These are phyloP conservation scores for Amphipyra tragopoginis DNA, from an alignment of 2,888 invertebrate genomes.

Conservation along the genomic window DNA sequence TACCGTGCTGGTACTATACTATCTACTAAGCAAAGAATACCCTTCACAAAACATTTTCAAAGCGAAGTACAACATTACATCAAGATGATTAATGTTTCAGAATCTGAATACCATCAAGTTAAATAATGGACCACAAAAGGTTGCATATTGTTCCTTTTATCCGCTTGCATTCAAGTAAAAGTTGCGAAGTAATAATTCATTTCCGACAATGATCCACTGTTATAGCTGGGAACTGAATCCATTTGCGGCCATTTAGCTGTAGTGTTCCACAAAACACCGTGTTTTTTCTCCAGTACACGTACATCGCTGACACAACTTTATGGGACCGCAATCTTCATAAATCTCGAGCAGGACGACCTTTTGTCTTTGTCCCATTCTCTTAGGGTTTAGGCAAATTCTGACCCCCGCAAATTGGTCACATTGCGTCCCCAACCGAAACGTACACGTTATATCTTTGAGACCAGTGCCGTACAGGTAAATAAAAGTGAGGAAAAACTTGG, in stretches of 20 bases:
- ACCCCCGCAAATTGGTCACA: conserved; percentile 81
- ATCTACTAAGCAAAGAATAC: conserved; percentile 9
- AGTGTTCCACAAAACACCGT: conserved; percentile 48
- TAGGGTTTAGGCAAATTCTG: conserved; percentile 83
- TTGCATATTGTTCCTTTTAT: conserved; percentile 52
- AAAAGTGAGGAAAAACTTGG: conserved; percentile 71
- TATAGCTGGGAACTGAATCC: conserved; percentile 52
- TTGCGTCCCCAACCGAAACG: conserved; percentile 64
- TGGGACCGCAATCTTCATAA: conserved; percentile 83
- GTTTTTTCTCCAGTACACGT: conserved; percentile 57
- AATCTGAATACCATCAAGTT: conserved; percentile 50
- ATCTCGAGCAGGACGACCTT: conserved; percentile 81
- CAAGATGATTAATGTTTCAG: conserved; percentile 46
- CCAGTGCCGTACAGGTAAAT: conserved; percentile 71
- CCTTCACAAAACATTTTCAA: conserved; percentile 23
- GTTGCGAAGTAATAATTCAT: conserved; percentile 60
- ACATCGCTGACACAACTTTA: conserved; percentile 67
- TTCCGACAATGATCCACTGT: conserved; percentile 60
- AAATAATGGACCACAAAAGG: conserved; percentile 50
- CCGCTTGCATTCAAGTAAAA: conserved; percentile 49
- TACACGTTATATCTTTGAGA: conserved; percentile 70
- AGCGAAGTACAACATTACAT: conserved; percentile 27
- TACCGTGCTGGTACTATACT: conserved; percentile 11
- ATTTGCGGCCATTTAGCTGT: conserved; percentile 51
- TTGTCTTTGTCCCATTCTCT: conserved; percentile 81